phyloP scores from a whole-genome alignment of 2,888 invertebrate genomes.

The Sphaeridia pumilis region DNA sequence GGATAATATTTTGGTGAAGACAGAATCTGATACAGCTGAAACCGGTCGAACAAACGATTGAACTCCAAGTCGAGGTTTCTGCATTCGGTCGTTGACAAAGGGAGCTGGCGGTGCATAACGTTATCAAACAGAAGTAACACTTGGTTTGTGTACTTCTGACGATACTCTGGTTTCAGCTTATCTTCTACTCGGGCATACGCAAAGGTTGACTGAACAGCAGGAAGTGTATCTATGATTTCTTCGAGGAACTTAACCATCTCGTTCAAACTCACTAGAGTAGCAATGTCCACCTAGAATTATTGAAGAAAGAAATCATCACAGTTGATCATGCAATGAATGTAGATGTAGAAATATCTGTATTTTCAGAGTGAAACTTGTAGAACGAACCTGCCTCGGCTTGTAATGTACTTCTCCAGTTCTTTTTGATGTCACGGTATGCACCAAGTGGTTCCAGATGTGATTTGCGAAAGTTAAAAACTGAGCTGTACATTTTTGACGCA shows the following conservation, averaged over 20 bases:
- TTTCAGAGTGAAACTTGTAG: not conserved
- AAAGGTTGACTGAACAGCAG: not conserved
- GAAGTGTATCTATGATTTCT: conserved; percentile 5
- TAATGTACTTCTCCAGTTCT: not conserved
- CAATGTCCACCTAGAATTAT: conserved; percentile 4
- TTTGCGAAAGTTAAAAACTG: not conserved
- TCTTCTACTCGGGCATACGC: not conserved
- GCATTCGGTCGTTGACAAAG: conserved; percentile 21
- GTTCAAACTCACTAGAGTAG: conserved; percentile 13
- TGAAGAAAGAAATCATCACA: not conserved
- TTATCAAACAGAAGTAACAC: not conserved
- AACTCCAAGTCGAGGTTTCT: conserved; percentile 24
- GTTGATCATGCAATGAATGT: not conserved
- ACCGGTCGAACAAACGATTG: conserved; percentile 17
- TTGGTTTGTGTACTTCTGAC: not conserved
- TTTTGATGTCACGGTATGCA: not conserved
- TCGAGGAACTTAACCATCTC: conserved; percentile 10
- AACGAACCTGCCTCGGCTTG: not conserved
- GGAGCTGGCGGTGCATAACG: conserved; percentile 11
- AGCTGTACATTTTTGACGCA: not conserved
- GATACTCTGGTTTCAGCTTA: not conserved
- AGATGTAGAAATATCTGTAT: not conserved
- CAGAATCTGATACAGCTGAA: conserved; percentile 10
- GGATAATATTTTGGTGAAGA: conserved; percentile 5
- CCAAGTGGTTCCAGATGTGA: conserved; percentile 3